These are phyloP conservation scores for Hylia prasina DNA, from an alignment of 2,113 vertebrate genomes.

Conservation along the genomic window DNA sequence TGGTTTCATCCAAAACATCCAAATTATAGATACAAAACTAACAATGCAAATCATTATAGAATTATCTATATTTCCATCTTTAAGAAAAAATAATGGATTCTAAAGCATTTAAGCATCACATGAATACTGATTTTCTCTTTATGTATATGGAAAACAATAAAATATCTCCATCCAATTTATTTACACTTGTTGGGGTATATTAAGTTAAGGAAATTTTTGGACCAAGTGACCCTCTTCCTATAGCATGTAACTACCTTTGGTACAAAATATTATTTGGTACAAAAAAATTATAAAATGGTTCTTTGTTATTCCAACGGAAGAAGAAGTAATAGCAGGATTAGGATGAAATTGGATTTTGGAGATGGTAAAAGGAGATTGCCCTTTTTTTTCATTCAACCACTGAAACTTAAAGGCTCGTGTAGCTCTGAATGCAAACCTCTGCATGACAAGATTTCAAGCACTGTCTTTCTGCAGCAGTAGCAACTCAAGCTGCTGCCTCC, in stretches of 20 bases:
- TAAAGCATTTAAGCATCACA: not conserved
- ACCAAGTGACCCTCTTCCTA: not conserved
- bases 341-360: not conserved
- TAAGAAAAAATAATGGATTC: not conserved
- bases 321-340: not conserved
- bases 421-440: not conserved
- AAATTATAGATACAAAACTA: not conserved
- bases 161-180: not conserved
- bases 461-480: not conserved
- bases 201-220: not conserved
- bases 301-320: not conserved
- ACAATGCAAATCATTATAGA: not conserved
- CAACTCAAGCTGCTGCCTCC: not conserved
- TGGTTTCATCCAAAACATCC: fast-evolving
- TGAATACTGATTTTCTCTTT: not conserved
- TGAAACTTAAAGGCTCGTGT: not conserved
- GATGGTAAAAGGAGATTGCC: not conserved
- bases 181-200: not conserved
- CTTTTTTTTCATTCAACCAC: not conserved
- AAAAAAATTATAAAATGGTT: not conserved
- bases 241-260: not conserved
- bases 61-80: not conserved
- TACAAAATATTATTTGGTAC: not conserved
- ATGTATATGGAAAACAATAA: not conserved
- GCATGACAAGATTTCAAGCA: not conserved